phyloP scores from a whole-genome alignment of 1,140 invertebrate species.

The Eriosoma lanigerum region DNA sequence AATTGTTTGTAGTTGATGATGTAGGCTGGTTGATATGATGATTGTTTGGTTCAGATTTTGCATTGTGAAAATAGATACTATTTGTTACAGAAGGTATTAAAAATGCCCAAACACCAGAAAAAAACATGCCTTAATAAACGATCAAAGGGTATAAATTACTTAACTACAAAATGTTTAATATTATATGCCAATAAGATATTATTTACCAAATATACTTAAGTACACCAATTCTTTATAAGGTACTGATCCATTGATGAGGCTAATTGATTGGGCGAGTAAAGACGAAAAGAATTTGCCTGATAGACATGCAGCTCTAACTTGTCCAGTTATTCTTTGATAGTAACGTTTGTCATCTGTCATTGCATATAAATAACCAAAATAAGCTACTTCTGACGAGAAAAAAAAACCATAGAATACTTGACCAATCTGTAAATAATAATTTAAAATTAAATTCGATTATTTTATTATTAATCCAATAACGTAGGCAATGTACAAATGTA shows the following conservation, averaged over 20 bases:
- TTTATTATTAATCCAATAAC: background rate
- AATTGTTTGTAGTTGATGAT: background rate
- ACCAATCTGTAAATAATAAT: conserved; percentile 58
- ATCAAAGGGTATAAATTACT: no score
- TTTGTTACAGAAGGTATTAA: conserved; percentile 72
- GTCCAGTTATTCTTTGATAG: conserved; percentile 75
- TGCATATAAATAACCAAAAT: conserved; percentile 91
- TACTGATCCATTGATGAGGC: conserved; percentile 31
- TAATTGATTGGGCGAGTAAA: conserved; percentile 7
- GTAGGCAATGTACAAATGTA: background rate
- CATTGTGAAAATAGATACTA: conserved; percentile 61
- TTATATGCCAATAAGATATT: no score
- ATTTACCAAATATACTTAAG: conserved; percentile 14
- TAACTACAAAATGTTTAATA: no score
- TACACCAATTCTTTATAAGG: conserved; percentile 21
- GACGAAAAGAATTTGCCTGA: conserved; percentile 40
- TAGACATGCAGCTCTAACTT: conserved; percentile 36
- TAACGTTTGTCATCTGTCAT: conserved; percentile 72
- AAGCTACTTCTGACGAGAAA: conserved; percentile 86
- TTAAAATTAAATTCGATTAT: background rate
- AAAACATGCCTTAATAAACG: conserved; percentile 63
- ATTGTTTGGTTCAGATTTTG: background rate
- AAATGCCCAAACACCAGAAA: conserved; percentile 74
- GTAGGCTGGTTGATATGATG: background rate
- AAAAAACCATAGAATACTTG: conserved; percentile 75